Percentiles rank a stretch among this genome's conserved stretches.
phyloP scores from a whole-genome alignment of 2,888 invertebrate species.

The Hoplodrina blanda region DNA sequence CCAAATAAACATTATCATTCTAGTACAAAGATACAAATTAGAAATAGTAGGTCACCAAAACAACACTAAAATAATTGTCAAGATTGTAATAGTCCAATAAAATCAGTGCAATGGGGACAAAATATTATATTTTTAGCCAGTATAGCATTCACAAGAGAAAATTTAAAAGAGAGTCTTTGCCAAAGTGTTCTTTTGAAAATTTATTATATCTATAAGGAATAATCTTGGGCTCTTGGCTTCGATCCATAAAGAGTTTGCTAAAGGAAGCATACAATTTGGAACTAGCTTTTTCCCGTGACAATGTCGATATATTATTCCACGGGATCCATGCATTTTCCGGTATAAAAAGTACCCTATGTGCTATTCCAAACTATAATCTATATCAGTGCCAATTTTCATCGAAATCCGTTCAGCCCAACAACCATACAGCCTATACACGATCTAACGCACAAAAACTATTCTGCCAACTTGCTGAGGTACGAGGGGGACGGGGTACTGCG shows the following conservation, averaged over 20 bases:
- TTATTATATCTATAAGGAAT: constrained; percentile 39
- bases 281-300: no score
- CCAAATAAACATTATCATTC: neutral
- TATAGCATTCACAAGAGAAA: constrained; percentile 11
- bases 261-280: constrained; percentile 16
- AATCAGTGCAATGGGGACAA: constrained; percentile 33
- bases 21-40: constrained; percentile 5
- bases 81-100: constrained; percentile 3
- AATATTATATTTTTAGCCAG: constrained; percentile 21
- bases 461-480: no score
- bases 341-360: no score
- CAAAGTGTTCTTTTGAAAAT: constrained; percentile 43
- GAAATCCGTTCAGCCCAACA: no score
- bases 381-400: no score
- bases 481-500: no score
- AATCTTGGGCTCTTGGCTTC: constrained; percentile 35
- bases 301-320: no score
- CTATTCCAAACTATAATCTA: no score
- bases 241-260: constrained; percentile 32
- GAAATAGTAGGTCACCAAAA: constrained; percentile 29
- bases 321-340: no score
- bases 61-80: neutral
- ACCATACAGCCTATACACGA: no score
- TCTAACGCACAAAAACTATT: no score
- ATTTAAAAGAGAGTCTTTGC: constrained; percentile 31